phyloP scores from a whole-genome alignment of 2,113 vertebrate species.

The Bubalus kerabau region DNA sequence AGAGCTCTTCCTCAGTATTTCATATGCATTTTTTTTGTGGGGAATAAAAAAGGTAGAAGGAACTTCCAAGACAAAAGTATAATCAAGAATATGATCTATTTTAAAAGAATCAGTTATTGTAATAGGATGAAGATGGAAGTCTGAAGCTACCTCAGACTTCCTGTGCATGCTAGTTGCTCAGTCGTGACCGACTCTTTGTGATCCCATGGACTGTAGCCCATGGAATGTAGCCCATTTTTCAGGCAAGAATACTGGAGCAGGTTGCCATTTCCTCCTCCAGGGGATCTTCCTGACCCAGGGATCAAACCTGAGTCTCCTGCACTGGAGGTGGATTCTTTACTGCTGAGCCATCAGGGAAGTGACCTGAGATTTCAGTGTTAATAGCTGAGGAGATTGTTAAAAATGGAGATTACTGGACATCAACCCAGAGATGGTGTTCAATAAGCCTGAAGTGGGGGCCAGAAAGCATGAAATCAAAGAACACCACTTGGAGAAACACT shows the following conservation, averaged over 20 bases:
- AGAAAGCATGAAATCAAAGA: background rate
- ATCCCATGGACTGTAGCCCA: background rate
- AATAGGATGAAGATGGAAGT: background rate
- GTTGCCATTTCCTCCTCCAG: background rate
- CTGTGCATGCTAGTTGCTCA: background rate
- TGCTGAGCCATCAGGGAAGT: background rate
- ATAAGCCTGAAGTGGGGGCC: background rate
- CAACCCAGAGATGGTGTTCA: background rate
- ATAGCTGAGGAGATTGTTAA: background rate
- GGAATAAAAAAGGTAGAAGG: background rate
- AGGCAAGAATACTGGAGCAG: background rate
- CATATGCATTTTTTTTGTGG: background rate
- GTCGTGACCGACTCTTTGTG: rapidly evolving
- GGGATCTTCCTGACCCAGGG: background rate
- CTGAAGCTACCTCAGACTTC: background rate
- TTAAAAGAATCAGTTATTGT: background rate
- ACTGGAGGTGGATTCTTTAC: background rate
- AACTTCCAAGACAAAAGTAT: background rate
- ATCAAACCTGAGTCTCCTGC: background rate
- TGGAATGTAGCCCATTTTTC: background rate
- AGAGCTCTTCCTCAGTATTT: background rate
- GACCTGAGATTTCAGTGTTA: background rate
- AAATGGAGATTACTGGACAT: background rate
- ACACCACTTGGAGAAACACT: background rate
- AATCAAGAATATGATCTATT: background rate